Percentiles rank a stretch among this genome's conserved stretches.
Conservation (phyloP, 2,113 vertebrate species). For the Laterallus jamaicensis region DNA sequence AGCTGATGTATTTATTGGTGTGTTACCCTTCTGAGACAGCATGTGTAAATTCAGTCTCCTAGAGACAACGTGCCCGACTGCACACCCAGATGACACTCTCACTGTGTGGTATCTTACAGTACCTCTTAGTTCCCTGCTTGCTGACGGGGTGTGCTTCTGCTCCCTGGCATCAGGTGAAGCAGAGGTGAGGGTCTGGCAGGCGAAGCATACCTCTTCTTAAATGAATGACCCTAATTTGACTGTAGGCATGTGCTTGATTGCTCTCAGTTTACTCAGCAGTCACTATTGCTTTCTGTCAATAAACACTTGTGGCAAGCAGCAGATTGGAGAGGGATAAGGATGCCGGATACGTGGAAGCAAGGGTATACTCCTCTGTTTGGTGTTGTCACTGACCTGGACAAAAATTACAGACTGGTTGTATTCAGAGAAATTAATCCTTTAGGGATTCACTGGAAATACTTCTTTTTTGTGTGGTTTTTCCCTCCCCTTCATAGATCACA, state of each 20-base stretch:
- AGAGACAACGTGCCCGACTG: rapidly evolving
- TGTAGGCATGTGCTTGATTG: not conserved
- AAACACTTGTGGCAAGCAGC: not conserved
- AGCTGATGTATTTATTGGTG: not conserved
- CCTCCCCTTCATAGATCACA: rapidly evolving
- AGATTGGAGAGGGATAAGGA: not conserved
- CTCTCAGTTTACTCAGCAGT: not conserved
- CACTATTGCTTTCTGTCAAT: not conserved
- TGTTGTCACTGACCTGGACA: not conserved
- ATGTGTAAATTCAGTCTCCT: rapidly evolving
- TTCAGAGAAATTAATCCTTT: not conserved
- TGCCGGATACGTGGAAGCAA: too few relatives aligned
- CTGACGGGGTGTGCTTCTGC: not conserved
- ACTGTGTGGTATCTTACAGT: rapidly evolving
- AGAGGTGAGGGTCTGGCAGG: not conserved
- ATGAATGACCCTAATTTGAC: not conserved
- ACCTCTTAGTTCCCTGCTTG: not conserved
- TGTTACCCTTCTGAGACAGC: not conserved
- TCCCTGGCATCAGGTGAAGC: not conserved
- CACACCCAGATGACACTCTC: not conserved
- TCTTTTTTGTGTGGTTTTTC: too few relatives aligned
- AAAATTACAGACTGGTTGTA: not conserved
- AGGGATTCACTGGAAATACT: not conserved
- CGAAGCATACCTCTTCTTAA: rapidly evolving
- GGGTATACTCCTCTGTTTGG: not conserved